These are phyloP conservation scores for Chromis chromis DNA, from an alignment of 2,797 vertebrate species.

Conservation along the genomic window DNA sequence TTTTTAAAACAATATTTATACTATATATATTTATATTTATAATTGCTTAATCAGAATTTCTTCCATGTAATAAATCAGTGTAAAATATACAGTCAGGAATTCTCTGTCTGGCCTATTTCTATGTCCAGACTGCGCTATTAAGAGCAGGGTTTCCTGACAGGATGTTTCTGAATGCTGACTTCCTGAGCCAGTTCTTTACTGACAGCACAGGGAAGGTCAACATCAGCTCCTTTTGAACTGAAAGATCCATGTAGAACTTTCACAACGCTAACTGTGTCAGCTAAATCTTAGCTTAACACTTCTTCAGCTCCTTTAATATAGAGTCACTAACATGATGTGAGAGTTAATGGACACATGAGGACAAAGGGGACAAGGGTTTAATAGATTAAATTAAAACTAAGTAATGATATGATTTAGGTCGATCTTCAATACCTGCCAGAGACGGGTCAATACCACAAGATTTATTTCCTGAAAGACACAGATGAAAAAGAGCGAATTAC, in stretches of 20 bases:
- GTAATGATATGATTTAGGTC: constrained; percentile 54
- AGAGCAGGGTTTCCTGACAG: constrained; percentile 87
- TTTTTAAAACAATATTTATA: background rate
- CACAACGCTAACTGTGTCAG: constrained; percentile 4
- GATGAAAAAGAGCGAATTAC: background rate
- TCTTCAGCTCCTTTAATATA: constrained; percentile 2
- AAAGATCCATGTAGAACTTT: constrained; percentile 15
- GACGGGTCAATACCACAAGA: background rate
- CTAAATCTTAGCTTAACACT: background rate
- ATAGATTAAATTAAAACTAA: constrained; percentile 66
- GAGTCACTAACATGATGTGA: constrained; percentile 21
- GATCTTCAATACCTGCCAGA: constrained; percentile 43
- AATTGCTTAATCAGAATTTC: background rate
- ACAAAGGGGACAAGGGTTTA: constrained; percentile 24
- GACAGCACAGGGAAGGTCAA: constrained; percentile 78
- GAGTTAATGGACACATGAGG: constrained; percentile 23
- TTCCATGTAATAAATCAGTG: constrained; percentile 2
- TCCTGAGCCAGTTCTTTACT: constrained; percentile 82
- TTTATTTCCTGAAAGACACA: constrained; percentile 1
- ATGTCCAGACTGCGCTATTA: constrained; percentile 77
- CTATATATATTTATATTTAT: too few relatives aligned
- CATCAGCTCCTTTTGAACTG: constrained; percentile 49
- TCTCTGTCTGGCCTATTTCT: constrained; percentile 58
- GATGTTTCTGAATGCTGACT: constrained; percentile 87
- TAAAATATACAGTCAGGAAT: constrained; percentile 42